Evolutionary conservation across 2,113 vertebrate genomes (phyloP).

Genomic region (Anseranas semipalmata): DNA sequence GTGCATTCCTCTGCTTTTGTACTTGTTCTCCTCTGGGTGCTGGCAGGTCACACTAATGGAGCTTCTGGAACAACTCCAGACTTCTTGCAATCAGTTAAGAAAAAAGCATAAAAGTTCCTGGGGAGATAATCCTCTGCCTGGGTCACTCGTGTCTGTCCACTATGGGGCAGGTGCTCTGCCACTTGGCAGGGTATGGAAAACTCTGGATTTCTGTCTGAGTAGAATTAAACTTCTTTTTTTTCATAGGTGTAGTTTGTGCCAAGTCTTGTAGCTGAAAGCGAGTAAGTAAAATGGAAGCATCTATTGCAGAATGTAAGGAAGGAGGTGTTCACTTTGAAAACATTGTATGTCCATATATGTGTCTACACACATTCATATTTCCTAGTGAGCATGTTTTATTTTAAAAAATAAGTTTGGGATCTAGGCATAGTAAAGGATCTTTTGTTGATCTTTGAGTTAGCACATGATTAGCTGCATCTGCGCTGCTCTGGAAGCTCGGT

Average conservation of each 20-base stretch:
- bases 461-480: background rate
- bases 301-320: background rate
- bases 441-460: background rate
- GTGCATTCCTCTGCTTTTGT: slow-evolving; percentile 10
- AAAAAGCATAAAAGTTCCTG: background rate
- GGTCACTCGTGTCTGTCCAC: background rate
- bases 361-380: background rate
- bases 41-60: slow-evolving; percentile 10
- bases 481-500: background rate
- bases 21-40: background rate
- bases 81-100: background rate
- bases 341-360: background rate
- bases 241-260: background rate
- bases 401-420: background rate
- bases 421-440: background rate
- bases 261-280: background rate
- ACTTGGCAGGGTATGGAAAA: background rate
- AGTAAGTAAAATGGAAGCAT: background rate
- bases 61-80: slow-evolving; percentile 43
- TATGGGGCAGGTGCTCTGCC: background rate
- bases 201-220: background rate
- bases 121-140: background rate
- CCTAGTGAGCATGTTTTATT: background rate
- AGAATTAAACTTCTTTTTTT: background rate
- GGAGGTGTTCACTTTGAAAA: background rate